Base-by-base conservation (phyloP, 64 coral and sea anemone species). In the Orbicella faveolata region DNA sequence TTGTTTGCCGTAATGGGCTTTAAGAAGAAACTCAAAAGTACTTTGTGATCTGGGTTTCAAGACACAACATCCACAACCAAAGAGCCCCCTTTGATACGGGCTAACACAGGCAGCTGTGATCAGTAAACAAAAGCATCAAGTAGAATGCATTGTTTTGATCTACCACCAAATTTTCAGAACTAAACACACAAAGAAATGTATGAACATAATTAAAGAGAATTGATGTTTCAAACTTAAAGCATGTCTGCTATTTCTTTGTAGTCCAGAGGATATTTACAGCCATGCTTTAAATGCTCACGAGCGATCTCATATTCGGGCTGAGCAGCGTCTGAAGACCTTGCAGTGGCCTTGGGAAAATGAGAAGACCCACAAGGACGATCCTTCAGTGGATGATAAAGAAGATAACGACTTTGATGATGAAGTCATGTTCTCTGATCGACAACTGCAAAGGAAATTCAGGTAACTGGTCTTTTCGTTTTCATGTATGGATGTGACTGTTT, bases 281-380 rank as follows among this genome's bases (percentile, higher is more conserved):
- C 84, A 91, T 69, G 33, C 88, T 2, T 33, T 95, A 26, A 96
- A 77, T 18, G 97, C 94, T n/a, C 97, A 99, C 26, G 96, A 98
- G 55, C 75, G 96, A 20, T 89, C 96, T 23, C 96, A 98, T 21
- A 73, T 93, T 61, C 76, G 94, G 36, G 76, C 96, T 0, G 96
- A 98, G 5, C 94, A 98, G 30, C 79, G 94, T 20, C 86, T 99
- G 0, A 93, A 95, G 39, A 88, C 93, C 1, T 51, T 96, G 20
- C 94, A 81, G 23, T 99, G 91, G 90, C 77, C 94, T 0, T 99
- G 97, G 97, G 97, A 99, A 86, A 99, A 90, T 80, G 94, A 92
- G 19, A 67, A 35, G 3, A 98, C 96, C 3, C 90, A 89, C 70
- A 95, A 98, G 39, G 96, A 92, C 34, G 88, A 91, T 65, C 41